phyloP scores from a whole-genome alignment of 2,797 vertebrate genomes.

The Danio albolineatus region DNA sequence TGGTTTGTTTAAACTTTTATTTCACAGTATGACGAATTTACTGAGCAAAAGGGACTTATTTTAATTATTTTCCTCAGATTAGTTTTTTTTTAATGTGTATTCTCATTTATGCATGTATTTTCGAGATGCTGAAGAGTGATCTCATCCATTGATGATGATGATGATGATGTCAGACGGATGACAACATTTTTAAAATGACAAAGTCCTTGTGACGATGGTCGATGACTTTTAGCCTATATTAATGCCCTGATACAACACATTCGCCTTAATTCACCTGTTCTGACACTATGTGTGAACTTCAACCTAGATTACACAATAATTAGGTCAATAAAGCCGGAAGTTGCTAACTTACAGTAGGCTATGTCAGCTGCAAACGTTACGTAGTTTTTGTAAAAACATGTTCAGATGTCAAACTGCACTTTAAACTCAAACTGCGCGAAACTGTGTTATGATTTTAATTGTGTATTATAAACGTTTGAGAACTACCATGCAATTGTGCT shows the following conservation, averaged over 20 bases:
- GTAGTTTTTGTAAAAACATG: background rate
- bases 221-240: background rate
- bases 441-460: background rate
- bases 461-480: background rate
- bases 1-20: too few species aligned
- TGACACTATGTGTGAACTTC: constrained; percentile 15
- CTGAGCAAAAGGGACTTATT: too few species aligned
- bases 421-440: background rate
- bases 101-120: too few species aligned
- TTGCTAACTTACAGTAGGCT: background rate
- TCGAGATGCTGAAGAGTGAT: too few species aligned
- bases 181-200: background rate
- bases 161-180: constrained; percentile 2
- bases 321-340: constrained; percentile 19
- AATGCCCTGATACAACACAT: background rate
- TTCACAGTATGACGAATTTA: too few species aligned
- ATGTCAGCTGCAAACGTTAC: background rate
- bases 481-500: background rate
- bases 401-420: background rate
- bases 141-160: too few species aligned
- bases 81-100: too few species aligned
- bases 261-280: background rate
- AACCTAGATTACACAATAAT: constrained; percentile 2
- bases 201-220: background rate
- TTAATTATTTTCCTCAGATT: too few species aligned